Conservation (phyloP, 2,888 invertebrate genomes). For the Drosophila sordidula region DNA sequence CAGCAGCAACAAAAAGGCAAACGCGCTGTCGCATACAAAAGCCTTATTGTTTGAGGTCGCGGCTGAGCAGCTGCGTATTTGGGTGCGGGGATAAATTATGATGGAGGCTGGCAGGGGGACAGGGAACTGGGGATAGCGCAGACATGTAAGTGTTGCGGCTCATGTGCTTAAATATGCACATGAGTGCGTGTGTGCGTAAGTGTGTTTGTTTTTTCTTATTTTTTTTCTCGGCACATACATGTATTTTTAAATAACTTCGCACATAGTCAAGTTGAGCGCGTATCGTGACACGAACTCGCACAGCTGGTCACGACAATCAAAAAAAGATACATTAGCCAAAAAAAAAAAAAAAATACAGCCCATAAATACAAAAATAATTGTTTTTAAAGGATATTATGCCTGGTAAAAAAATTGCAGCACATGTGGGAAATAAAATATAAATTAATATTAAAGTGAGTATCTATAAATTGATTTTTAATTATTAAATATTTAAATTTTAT, state of each 20-base stretch:
- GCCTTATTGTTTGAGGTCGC: slow-evolving; percentile 62
- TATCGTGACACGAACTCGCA: slow-evolving; percentile 15
- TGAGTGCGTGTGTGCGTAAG: slow-evolving; percentile 15
- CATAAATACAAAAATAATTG: not conserved
- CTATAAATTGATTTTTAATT: no score
- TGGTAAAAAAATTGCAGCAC: no score
- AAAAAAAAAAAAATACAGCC: not conserved
- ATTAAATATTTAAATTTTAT: no score
- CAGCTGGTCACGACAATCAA: not conserved
- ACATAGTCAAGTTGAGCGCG: not conserved
- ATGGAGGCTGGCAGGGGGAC: slow-evolving; percentile 8
- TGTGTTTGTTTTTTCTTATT: not conserved
- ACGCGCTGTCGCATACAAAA: slow-evolving; percentile 68
- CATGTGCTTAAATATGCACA: slow-evolving; percentile 58
- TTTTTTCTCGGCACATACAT: slow-evolving; percentile 1
- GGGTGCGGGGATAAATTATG: slow-evolving; percentile 8
- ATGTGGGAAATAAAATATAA: no score
- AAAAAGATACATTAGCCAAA: not conserved
- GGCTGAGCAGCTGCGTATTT: slow-evolving; percentile 32
- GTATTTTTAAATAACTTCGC: slow-evolving; percentile 47
- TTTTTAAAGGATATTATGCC: no score
- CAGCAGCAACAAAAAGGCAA: slow-evolving; percentile 55
- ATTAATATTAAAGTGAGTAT: no score
- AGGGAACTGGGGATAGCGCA: not conserved
- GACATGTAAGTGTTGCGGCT: slow-evolving; percentile 41